These are phyloP conservation scores for Elgaria multicarinata DNA, from an alignment of 2,113 vertebrate species.

Conservation along the genomic window DNA sequence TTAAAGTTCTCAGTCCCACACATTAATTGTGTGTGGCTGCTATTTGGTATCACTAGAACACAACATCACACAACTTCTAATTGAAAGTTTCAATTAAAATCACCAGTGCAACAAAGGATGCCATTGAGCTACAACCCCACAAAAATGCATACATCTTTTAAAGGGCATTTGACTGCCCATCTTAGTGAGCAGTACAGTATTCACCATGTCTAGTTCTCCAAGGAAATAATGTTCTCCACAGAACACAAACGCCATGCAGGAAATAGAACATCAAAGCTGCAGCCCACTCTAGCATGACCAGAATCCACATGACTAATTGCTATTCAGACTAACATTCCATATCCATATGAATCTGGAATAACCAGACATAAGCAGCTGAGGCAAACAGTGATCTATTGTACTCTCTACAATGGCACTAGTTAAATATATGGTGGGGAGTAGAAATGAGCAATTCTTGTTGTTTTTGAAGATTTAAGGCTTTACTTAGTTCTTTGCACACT, in stretches of 20 bases:
- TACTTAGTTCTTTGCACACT: conserved; percentile 1
- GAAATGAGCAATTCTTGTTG: conserved; percentile 10
- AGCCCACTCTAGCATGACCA: conserved; percentile 41
- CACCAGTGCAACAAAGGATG: background rate
- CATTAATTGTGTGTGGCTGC: conserved; percentile 35
- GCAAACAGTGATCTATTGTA: conserved; percentile 68
- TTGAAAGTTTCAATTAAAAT: background rate
- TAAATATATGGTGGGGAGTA: conserved; percentile 41
- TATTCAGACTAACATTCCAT: conserved; percentile 63
- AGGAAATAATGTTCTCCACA: background rate
- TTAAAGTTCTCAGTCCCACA: conserved; percentile 43
- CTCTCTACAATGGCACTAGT: conserved; percentile 55
- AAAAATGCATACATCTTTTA: conserved; percentile 32
- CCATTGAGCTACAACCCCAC: conserved; percentile 20
- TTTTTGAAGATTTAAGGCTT: conserved; percentile 45
- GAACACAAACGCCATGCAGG: conserved; percentile 28
- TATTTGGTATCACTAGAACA: conserved; percentile 47
- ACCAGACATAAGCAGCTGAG: conserved; percentile 17
- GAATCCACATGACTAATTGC: conserved; percentile 49
- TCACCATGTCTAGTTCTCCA: background rate
- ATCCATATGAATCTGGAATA: conserved; percentile 31
- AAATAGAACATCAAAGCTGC: background rate
- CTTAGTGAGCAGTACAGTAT: fast-evolving
- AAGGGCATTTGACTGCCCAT: conserved; percentile 35
- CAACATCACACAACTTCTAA: background rate